Conservation (phyloP, 2,113 vertebrate genomes). For the Microcebus jonahi region DNA sequence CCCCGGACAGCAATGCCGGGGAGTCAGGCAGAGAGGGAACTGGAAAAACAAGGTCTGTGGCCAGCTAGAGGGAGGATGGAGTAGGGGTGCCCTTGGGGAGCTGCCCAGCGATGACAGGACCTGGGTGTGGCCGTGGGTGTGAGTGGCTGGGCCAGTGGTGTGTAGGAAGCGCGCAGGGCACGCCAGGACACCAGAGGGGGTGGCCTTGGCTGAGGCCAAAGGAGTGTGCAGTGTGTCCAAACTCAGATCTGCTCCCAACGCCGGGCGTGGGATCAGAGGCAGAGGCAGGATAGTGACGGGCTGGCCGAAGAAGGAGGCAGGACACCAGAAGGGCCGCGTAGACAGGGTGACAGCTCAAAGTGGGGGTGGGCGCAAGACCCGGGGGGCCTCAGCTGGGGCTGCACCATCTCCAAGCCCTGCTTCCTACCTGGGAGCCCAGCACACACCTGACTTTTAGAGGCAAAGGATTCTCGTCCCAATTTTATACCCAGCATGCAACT, state of each 20-base stretch:
- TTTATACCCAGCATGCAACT: not conserved
- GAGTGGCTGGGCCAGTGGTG: not conserved
- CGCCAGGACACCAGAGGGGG: not conserved
- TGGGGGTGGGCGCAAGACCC: too few relatives aligned
- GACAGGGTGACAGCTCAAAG: not conserved
- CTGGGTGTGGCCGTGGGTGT: not conserved
- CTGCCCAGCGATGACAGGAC: not conserved
- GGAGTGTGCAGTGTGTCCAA: not conserved
- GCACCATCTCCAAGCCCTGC: not conserved
- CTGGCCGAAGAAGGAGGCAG: not conserved
- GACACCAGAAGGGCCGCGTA: too few relatives aligned
- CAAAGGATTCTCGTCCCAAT: not conserved
- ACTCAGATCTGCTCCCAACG: not conserved
- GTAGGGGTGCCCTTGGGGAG: not conserved
- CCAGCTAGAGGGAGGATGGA: not conserved
- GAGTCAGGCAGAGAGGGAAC: not conserved
- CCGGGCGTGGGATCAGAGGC: rapidly evolving
- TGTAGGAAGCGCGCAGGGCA: not conserved
- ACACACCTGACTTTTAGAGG: not conserved
- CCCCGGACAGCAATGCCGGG: rapidly evolving
- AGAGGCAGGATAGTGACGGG: not conserved
- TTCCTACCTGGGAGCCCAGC: not conserved
- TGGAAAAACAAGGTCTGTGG: not conserved
- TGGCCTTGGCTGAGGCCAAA: not conserved
- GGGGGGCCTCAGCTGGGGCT: too few relatives aligned